Percentiles rank a stretch among this genome's conserved stretches.
These are phyloP conservation scores for Silurus glanis DNA, from an alignment of 2,113 vertebrate species.

Conservation along the genomic window DNA sequence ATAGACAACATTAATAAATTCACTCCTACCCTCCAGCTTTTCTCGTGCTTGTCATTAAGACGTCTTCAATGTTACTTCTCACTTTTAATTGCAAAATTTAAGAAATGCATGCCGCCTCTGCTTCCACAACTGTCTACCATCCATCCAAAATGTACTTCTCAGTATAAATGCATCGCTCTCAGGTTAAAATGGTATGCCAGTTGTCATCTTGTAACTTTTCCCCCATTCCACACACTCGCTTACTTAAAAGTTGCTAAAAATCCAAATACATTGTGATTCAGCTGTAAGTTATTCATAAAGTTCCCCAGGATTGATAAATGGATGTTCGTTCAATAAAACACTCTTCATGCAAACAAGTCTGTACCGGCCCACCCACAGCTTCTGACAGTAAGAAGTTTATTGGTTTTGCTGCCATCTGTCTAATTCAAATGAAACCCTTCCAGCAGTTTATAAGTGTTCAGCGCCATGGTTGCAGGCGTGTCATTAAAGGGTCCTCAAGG, in stretches of 20 bases:
- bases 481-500: conserved; percentile 13
- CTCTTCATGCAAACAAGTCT: conserved; percentile 1
- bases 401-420: conserved; percentile 9
- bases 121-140: not conserved
- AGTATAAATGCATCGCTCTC: not conserved
- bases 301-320: conserved; percentile 12
- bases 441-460: not conserved
- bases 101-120: not conserved
- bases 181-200: not conserved
- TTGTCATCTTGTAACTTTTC: not conserved
- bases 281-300: not conserved
- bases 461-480: conserved; percentile 2
- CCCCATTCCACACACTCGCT: not conserved
- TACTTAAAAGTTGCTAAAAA: conserved; percentile 8
- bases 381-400: conserved; percentile 26
- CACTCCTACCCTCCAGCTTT: not conserved
- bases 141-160: too few species aligned
- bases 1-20: too few species aligned
- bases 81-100: not conserved
- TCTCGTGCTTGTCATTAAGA: not conserved
- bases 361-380: not conserved
- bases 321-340: not conserved
- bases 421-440: not conserved
- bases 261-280: too few species aligned
- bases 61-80: not conserved